These are phyloP conservation scores for Brenthis ino DNA, from an alignment of 2,888 invertebrate genomes.

Conservation along the genomic window DNA sequence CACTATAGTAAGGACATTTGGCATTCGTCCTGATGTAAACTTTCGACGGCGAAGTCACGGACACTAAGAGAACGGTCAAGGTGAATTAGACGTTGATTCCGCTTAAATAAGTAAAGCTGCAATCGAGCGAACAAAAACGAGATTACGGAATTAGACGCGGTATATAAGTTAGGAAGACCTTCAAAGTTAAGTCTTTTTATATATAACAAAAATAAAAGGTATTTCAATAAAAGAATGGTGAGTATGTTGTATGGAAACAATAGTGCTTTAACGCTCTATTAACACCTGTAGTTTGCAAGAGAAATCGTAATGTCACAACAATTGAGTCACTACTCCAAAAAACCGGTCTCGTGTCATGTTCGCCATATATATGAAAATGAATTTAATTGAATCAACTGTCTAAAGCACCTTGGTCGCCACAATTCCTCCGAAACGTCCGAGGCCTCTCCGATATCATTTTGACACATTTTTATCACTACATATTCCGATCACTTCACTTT, in stretches of 20 bases:
- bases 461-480: slow-evolving; percentile 64
- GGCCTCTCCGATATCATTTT: slow-evolving; percentile 79
- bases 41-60: slow-evolving; percentile 80
- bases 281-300: slow-evolving; percentile 28
- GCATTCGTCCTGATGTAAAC: slow-evolving; percentile 77
- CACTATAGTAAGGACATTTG: slow-evolving; percentile 72
- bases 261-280: slow-evolving; percentile 28
- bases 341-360: slow-evolving; percentile 41
- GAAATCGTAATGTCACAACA: slow-evolving; percentile 38
- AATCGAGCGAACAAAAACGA: slow-evolving; percentile 29
- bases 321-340: slow-evolving; percentile 43
- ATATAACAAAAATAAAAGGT: slow-evolving; percentile 1
- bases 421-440: slow-evolving; percentile 79
- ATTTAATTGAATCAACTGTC: slow-evolving; percentile 46
- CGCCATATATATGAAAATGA: slow-evolving; percentile 40
- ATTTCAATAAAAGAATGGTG: slow-evolving; percentile 2
- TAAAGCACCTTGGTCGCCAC: slow-evolving; percentile 82
- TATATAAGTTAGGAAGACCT: slow-evolving; percentile 17
- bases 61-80: slow-evolving; percentile 71
- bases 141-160: slow-evolving; percentile 33
- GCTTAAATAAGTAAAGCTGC: slow-evolving; percentile 23
- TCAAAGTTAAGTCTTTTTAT: slow-evolving; percentile 12
- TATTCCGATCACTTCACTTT: slow-evolving; percentile 41
- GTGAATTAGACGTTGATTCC: slow-evolving; percentile 42
- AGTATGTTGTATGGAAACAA: slow-evolving; percentile 6